Conservation (phyloP, 2,888 invertebrate genomes). For the Vannuccia rotundouncinata region DNA sequence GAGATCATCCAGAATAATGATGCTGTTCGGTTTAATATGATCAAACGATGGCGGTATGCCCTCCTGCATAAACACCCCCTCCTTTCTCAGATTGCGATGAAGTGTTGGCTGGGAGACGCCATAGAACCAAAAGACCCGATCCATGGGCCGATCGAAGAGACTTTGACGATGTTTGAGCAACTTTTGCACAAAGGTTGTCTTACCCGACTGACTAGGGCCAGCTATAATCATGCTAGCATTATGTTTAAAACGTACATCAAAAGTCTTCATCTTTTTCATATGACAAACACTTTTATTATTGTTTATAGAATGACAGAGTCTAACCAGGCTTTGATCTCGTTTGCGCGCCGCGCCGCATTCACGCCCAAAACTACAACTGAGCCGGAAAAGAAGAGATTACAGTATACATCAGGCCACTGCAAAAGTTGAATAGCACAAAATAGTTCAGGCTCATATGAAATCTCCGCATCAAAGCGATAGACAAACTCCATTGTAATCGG, state of each 20-base stretch:
- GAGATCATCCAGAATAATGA: slow-evolving; percentile 24
- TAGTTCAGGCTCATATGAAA: not conserved
- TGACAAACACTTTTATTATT: not conserved
- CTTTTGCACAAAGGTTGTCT: not conserved
- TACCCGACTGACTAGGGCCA: not conserved
- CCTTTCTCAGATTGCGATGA: not conserved
- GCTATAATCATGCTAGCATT: not conserved
- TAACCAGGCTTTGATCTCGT: not conserved
- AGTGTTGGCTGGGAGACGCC: not conserved
- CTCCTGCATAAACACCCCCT: not conserved
- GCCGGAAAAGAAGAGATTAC: not conserved
- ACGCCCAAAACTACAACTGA: not conserved
- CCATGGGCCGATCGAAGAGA: not conserved
- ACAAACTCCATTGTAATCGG: not conserved
- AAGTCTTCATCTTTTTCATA: not conserved
- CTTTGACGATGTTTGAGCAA: not conserved
- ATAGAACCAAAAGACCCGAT: not conserved
- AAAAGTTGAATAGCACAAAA: not conserved
- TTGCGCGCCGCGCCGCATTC: not conserved
- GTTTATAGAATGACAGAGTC: not conserved
- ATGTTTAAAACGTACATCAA: not conserved
- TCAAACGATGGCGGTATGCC: not conserved
- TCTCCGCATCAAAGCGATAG: not conserved
- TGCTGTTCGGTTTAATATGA: not conserved
- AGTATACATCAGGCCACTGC: not conserved